Percentiles rank a stretch among this genome's conserved stretches.
These are phyloP conservation scores for Oenanthe oenanthe DNA, from an alignment of 2,113 vertebrate genomes.

Conservation along the genomic window DNA sequence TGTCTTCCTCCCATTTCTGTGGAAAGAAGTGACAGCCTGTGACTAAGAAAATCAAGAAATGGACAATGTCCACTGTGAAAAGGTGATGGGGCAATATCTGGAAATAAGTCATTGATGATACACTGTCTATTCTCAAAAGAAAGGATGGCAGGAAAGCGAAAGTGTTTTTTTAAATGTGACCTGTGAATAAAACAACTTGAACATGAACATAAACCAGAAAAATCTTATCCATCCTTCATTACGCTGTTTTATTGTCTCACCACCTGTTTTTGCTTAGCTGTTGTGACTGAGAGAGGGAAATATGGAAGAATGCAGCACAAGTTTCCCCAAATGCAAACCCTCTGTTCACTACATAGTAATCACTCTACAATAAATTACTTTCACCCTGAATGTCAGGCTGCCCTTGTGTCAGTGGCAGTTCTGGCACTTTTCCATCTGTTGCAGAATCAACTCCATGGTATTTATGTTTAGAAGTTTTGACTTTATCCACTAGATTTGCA, in stretches of 20 bases:
- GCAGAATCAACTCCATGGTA: neutral
- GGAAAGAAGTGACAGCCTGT: constrained; percentile 17
- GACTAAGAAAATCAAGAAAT: neutral
- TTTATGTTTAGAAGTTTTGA: neutral
- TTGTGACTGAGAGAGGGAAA: neutral
- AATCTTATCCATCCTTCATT: neutral
- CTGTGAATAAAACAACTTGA: neutral
- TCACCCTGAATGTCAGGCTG: neutral
- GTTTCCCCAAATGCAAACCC: neutral
- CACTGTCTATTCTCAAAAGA: neutral
- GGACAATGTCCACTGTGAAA: neutral
- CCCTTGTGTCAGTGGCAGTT: neutral
- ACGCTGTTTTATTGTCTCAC: neutral
- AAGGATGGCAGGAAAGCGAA: neutral
- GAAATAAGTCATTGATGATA: neutral
- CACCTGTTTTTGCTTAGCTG: neutral
- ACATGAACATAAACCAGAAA: neutral
- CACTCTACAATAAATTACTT: neutral
- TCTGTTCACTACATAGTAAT: neutral
- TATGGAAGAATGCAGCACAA: neutral
- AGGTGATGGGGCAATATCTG: neutral
- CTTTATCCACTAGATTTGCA: neutral
- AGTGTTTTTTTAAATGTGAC: neutral
- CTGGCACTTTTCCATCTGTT: neutral
- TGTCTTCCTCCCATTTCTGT: neutral